Conservation (phyloP, 2,797 vertebrate genomes). For the Salmo trutta region DNA sequence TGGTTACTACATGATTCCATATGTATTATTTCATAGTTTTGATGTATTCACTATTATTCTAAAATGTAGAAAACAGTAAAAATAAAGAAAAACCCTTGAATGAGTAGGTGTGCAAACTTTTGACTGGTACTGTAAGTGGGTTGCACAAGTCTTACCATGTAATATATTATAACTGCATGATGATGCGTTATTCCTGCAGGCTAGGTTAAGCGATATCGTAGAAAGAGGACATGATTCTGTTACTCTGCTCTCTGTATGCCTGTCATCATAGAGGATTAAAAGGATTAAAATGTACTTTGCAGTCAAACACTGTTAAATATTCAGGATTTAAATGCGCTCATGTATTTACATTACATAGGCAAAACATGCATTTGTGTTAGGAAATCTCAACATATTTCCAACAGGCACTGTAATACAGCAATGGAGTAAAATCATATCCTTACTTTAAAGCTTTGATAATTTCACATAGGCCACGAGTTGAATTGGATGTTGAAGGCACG, state of each 20-base stretch:
- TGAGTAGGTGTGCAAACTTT: too few relatives aligned
- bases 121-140: too few relatives aligned
- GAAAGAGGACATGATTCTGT: background rate
- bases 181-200: too few relatives aligned
- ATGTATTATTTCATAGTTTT: too few relatives aligned
- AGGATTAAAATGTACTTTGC: conserved; percentile 55
- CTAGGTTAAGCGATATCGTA: too few relatives aligned
- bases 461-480: background rate
- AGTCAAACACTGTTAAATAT: conserved; percentile 32
- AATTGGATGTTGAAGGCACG: background rate
- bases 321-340: conserved; percentile 60
- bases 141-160: too few relatives aligned
- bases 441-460: background rate
- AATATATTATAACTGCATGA: too few relatives aligned
- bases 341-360: background rate
- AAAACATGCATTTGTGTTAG: background rate
- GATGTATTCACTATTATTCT: too few relatives aligned
- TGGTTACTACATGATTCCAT: too few relatives aligned
- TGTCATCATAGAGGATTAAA: conserved; percentile 56
- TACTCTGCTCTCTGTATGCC: background rate
- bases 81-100: too few relatives aligned
- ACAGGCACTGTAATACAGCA: background rate
- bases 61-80: too few relatives aligned
- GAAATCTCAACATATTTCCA: background rate
- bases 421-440: background rate